Evolutionary conservation across 2,888 invertebrate species (phyloP), one percentile per base, ranked within the genome.

Genomic region (Desoria tigrina): DNA sequence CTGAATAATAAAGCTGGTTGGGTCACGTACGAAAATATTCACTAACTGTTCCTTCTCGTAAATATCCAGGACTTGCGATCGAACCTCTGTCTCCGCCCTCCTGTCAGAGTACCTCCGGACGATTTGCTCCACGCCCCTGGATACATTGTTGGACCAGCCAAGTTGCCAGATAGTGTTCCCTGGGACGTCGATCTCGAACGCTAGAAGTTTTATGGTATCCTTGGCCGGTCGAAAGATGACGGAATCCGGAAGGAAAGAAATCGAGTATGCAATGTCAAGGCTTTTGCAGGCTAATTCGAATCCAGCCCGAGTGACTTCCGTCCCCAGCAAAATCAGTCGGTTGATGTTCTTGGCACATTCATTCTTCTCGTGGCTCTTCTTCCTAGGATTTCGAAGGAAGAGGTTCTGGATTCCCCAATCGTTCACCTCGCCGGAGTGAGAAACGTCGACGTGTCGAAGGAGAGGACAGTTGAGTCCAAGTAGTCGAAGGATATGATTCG

Each of bases 381-480:
- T 2, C 28, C 21, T 45, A 11, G 45, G 45, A 21, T 6, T 3
- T 16, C 45, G 45, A 23, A 68, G 11, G 3, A 71, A 42, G 3
- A 71, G 66, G 26, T 53, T 56, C 1, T 42, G 37, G n/a, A 71
- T 59, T 1, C 71, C 71, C 24, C 37, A 27, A 51, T 71, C 65
- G 2, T 58, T 65, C 3, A 71, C 65, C 0, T 11, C n/a, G 21
- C 58, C 39, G 9, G 71, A 71, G 26, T 64, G 63, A 14, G 66
- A 63, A 1, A 71, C 49, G 42, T 68, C 65, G 21, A 71, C n/a
- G 18, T 37, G 14, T 21, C 27, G n/a, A 2, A 71, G 27, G 16
- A 18, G n/a, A n/a, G 68, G 71, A 28, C 71, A 71, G 42, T 65
- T 58, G 6, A 60, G 3, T 14, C 71, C 71, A 16, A 71, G 18